phyloP scores from a whole-genome alignment of 2,888 invertebrate genomes.

The Hanleya hanleyi region DNA sequence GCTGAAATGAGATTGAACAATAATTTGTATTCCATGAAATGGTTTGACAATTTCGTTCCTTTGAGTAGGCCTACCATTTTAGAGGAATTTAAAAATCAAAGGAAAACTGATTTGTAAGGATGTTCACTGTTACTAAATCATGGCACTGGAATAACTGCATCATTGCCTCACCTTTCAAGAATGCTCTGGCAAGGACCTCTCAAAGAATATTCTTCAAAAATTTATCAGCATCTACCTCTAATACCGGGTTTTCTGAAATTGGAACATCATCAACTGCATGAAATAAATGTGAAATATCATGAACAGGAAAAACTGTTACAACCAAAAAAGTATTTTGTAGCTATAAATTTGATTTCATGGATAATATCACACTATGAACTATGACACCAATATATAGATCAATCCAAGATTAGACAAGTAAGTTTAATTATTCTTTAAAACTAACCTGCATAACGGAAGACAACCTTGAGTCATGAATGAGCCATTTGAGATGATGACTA shows the following conservation, averaged over 20 bases:
- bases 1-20: not conserved
- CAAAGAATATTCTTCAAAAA: not conserved
- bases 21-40: no score
- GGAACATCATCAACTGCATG: not conserved
- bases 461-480: not conserved
- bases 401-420: no score
- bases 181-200: not conserved
- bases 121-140: no score
- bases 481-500: not conserved
- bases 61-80: no score
- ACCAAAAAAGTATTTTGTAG: not conserved
- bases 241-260: not conserved
- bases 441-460: not conserved
- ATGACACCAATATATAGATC: not conserved
- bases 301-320: no score
- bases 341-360: not conserved
- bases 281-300: not conserved
- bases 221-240: not conserved
- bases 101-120: no score
- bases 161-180: not conserved
- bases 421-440: not conserved
- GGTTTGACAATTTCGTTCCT: no score
- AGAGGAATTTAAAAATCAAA: no score
- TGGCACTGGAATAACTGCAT: no score
- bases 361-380: not conserved